These are phyloP conservation scores for Haliclona indistincta DNA, from an alignment of 37 sponge, comb jelly and placozoan genomes.

Conservation along the genomic window DNA sequence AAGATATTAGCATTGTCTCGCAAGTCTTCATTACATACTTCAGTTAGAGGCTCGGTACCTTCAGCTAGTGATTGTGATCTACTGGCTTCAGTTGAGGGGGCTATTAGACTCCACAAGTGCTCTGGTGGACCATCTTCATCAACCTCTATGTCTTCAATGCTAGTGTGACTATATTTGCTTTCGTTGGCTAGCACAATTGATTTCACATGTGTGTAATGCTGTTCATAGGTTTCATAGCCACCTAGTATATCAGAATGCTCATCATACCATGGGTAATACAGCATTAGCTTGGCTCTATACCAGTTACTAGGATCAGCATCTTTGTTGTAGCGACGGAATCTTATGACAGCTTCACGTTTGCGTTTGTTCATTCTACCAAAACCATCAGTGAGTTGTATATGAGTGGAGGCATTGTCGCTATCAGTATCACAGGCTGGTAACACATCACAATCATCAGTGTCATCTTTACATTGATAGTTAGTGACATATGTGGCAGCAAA, in stretches of 20 bases:
- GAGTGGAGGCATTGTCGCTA: not conserved
- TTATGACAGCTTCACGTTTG: conserved; percentile 17
- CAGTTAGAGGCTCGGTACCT: conserved; percentile 7
- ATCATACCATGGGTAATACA: conserved; percentile 25
- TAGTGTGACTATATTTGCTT: not conserved
- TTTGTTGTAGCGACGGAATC: conserved; percentile 6
- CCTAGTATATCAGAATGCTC: conserved; percentile 14
- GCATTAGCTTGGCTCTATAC: conserved; percentile 15
- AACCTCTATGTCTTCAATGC: not conserved
- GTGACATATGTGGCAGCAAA: no score
- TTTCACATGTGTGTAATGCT: not conserved
- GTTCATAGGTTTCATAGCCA: not conserved
- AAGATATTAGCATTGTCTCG: not conserved
- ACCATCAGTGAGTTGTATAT: not conserved
- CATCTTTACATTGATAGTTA: no score
- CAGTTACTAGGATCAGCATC: conserved; percentile 13
- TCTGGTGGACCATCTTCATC: conserved; percentile 16
- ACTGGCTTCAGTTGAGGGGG: conserved; percentile 19
- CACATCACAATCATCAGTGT: not conserved
- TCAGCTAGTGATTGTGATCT: not conserved
- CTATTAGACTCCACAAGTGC: conserved; percentile 28
- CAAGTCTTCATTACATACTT: conserved; percentile 2
- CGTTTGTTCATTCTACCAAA: conserved; percentile 20
- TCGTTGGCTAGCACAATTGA: not conserved
- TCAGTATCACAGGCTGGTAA: not conserved